Percentiles rank a stretch among this genome's conserved stretches.
These are phyloP conservation scores for Canis aureus DNA, from an alignment of 2,113 vertebrate genomes.

Conservation along the genomic window DNA sequence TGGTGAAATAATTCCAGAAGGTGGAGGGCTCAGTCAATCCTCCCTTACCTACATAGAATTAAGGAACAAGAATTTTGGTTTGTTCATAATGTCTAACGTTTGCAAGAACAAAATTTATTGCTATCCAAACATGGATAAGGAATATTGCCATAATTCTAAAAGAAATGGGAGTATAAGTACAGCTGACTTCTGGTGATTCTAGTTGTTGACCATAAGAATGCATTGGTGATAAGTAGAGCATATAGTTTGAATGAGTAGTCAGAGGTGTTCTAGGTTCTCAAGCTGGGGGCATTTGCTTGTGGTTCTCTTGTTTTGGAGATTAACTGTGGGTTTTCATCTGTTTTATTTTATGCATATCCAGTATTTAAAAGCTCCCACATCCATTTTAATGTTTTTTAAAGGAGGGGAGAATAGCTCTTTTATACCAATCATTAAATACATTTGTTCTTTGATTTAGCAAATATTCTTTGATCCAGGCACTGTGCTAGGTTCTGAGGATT, in stretches of 20 bases:
- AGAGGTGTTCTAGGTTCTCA: neutral
- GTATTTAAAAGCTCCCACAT: slow-evolving; percentile 11
- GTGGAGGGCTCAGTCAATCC: neutral
- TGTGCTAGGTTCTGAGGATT: slow-evolving; percentile 62
- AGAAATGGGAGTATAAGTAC: neutral
- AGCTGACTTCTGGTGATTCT: neutral
- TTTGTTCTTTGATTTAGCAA: slow-evolving; percentile 52
- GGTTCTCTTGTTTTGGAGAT: slow-evolving; percentile 36
- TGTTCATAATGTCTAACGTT: slow-evolving; percentile 51
- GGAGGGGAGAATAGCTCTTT: neutral
- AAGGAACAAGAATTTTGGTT: slow-evolving; percentile 53
- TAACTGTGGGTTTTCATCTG: neutral
- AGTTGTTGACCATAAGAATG: neutral
- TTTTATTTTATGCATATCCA: slow-evolving; percentile 50
- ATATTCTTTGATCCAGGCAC: slow-evolving; percentile 52
- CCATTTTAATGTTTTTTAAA: slow-evolving; percentile 50
- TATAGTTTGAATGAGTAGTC: slow-evolving; percentile 13
- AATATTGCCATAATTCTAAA: slow-evolving; percentile 33
- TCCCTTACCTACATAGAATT: neutral
- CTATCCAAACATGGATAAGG: neutral
- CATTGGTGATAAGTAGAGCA: neutral
- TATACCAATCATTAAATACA: neutral
- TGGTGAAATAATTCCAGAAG: slow-evolving; percentile 51
- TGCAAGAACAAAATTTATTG: slow-evolving; percentile 19
- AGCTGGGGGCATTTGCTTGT: neutral